phyloP scores from a whole-genome alignment of 2,888 invertebrate species.

The Polydrusus cervinus region DNA sequence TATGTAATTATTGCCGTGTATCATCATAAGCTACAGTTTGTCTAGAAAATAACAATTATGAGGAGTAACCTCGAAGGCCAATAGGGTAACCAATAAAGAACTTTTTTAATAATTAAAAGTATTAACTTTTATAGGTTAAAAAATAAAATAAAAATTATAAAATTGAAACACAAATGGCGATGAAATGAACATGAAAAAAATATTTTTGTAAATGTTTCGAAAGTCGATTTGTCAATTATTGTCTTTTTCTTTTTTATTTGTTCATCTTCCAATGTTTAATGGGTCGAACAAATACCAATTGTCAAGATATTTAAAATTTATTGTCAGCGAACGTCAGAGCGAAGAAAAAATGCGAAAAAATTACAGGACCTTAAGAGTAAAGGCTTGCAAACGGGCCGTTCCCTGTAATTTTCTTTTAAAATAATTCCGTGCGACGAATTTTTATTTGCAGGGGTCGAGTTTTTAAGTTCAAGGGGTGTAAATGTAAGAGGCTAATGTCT shows the following conservation, averaged over 20 bases:
- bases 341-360: slow-evolving; percentile 39
- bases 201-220: neutral
- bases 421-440: slow-evolving; percentile 70
- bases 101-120: too few relatives aligned
- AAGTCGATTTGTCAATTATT: slow-evolving; percentile 1
- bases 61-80: too few relatives aligned
- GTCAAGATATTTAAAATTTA: slow-evolving; percentile 48
- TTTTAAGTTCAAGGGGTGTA: slow-evolving; percentile 64
- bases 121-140: too few relatives aligned
- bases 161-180: too few relatives aligned
- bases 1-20: slow-evolving; percentile 15
- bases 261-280: slow-evolving; percentile 17
- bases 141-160: too few relatives aligned
- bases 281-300: slow-evolving; percentile 32
- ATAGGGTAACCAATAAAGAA: too few relatives aligned
- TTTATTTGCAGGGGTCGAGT: slow-evolving; percentile 63
- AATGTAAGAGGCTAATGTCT: slow-evolving; percentile 71
- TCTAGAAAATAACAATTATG: too few relatives aligned
- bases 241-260: slow-evolving; percentile 6
- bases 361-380: slow-evolving; percentile 61
- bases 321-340: slow-evolving; percentile 30
- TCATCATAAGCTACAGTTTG: neutral
- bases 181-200: neutral
- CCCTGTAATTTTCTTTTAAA: slow-evolving; percentile 70
- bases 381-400: slow-evolving; percentile 68